These are phyloP conservation scores for Atrichornis clamosus DNA, from an alignment of 2,113 vertebrate species.

Conservation along the genomic window DNA sequence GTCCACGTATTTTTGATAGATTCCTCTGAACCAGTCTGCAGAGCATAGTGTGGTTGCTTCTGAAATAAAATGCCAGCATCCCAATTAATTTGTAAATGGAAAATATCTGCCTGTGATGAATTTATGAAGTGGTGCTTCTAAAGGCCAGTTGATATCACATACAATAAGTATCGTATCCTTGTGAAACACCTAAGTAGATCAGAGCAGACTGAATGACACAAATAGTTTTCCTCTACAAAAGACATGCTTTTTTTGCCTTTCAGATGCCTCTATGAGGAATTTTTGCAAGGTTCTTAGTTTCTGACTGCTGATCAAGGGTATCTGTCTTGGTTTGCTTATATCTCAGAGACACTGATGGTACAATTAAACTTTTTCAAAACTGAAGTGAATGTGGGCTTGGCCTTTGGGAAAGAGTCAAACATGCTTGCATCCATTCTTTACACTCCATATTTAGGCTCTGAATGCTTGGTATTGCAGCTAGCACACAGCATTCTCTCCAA, in stretches of 20 bases:
- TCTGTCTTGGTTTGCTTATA: not conserved
- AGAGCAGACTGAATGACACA: not conserved
- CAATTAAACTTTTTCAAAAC: constrained; percentile 1
- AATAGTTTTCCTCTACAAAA: not conserved
- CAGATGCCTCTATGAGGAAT: not conserved
- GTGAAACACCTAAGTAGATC: not conserved
- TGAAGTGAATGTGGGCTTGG: constrained; percentile 46
- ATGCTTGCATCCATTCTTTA: constrained; percentile 22
- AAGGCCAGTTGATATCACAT: not conserved
- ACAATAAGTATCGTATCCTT: not conserved
- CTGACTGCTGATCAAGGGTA: not conserved
- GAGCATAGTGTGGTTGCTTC: not conserved
- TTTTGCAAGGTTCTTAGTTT: not conserved
- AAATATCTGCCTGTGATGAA: constrained; percentile 8
- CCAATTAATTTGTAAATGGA: constrained; percentile 32
- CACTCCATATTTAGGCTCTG: not conserved
- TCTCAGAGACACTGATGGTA: not conserved
- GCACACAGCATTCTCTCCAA: not conserved
- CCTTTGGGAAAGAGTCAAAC: constrained; percentile 39
- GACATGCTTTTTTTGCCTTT: rapidly evolving
- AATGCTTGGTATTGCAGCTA: constrained; percentile 26
- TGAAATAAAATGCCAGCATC: constrained; percentile 14
- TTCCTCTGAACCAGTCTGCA: not conserved
- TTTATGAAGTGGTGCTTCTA: not conserved
- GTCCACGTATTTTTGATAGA: not conserved